These are phyloP conservation scores for Ischnus inquisitorius DNA, from an alignment of 2,888 invertebrate species.

Conservation along the genomic window DNA sequence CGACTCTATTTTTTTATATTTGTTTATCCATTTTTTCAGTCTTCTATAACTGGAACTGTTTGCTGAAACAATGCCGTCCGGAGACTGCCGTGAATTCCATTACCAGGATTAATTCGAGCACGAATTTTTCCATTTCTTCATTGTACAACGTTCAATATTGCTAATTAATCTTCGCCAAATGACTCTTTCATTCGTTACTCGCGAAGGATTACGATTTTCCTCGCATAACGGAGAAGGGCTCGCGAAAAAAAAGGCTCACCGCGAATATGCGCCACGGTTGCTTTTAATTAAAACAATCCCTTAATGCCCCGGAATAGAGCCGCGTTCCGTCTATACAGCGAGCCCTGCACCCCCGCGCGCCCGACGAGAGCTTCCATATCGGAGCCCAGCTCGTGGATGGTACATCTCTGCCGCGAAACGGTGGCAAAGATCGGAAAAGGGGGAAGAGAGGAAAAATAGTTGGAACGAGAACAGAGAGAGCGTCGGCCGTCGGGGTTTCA, in stretches of 20 bases:
- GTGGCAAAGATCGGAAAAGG: conserved; percentile 34
- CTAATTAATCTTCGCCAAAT: conserved; percentile 33
- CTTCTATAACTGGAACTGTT: conserved; percentile 6
- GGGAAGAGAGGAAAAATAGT: conserved; percentile 18
- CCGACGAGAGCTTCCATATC: conserved; percentile 2
- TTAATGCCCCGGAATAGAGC: conserved; percentile 70
- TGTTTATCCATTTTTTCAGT: not conserved
- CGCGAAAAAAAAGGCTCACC: conserved; percentile 42
- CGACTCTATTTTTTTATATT: not conserved
- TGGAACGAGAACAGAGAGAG: conserved; percentile 33
- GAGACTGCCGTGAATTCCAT: not conserved
- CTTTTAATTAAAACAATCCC: conserved; percentile 81
- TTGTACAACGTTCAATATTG: not conserved
- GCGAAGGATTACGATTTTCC: conserved; percentile 50
- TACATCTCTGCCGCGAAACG: conserved; percentile 22
- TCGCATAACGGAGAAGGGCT: not conserved
- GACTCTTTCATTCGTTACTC: conserved; percentile 40
- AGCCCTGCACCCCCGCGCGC: not conserved
- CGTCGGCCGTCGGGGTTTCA: conserved; percentile 66
- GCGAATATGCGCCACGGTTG: conserved; percentile 66
- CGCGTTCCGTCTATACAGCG: conserved; percentile 14
- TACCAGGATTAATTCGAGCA: not conserved
- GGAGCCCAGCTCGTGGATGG: conserved; percentile 42
- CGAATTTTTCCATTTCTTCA: not conserved
- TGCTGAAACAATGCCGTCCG: conserved; percentile 6